A percentile compares a stretch with the other conserved stretches of the same genome.
Conservation (phyloP, 2,888 invertebrate genomes). For the Incurvaria masculella region DNA sequence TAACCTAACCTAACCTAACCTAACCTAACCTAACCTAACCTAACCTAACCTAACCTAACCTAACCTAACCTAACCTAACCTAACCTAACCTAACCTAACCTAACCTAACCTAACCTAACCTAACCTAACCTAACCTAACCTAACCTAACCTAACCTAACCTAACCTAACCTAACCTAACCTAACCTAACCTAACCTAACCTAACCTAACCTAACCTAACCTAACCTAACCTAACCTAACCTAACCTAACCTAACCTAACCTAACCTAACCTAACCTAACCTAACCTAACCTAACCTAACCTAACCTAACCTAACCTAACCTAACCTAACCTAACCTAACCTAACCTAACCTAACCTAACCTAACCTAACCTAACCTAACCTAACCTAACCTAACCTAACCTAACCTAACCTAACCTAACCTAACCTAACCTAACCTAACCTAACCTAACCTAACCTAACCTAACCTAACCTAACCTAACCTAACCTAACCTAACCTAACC, state of each 20-base stretch:
- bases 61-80: too few species aligned
- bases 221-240: conserved; percentile 11
- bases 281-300: neutral
- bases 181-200: conserved; percentile 1
- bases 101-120: neutral
- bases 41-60: too few species aligned
- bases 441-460: conserved; percentile 12
- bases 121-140: neutral
- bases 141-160: neutral
- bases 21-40: too few species aligned
- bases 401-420: conserved; percentile 12
- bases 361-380: conserved; percentile 11
- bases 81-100: too few species aligned
- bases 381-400: conserved; percentile 12
- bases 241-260: conserved; percentile 13
- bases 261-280: conserved; percentile 12
- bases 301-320: neutral
- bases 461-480: conserved; percentile 12
- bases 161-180: neutral
- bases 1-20: too few species aligned
- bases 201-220: conserved; percentile 9
- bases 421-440: conserved; percentile 13
- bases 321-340: neutral
- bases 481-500: conserved; percentile 11
- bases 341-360: conserved; percentile 12